Evolutionary conservation across 2,113 vertebrate genomes (phyloP), one percentile per base, ranked within the genome.

Genomic region (Phainopepla nitens): DNA sequence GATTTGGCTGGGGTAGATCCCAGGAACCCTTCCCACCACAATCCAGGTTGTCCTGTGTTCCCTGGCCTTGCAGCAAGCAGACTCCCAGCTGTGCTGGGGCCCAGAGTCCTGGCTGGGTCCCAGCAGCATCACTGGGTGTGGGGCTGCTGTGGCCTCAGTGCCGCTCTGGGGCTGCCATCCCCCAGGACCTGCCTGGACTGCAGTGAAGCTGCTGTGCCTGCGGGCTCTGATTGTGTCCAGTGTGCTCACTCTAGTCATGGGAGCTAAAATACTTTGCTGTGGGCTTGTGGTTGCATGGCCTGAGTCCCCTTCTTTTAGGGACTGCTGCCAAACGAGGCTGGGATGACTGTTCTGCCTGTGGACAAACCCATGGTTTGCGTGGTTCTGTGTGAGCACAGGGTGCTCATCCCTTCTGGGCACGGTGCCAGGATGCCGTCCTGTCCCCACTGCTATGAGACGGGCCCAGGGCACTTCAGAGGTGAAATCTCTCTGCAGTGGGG

Each of bases 361-460:
- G 27, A 8, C 33, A 50, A 11, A 44, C 5, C 50, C 10, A 1
- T 1, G n/a, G n/a, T n/a, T n/a, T n/a, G 3, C 22, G 2, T 0
- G 2, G 53, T 3, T 36, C 20, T 39, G 9, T 1, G 0, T 0
- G 24, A 62, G 42, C 42, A 5, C 27, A 36, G 77, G 11, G 8
- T 12, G 31, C 31, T 45, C 21, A 31, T 15, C 39, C 22, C 0
- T 6, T 14, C 57, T 45, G 68, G 39, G 39, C 24, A 19, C 0
- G 1, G 44, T 2, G 6, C 33, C 35, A 41, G 31, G 60, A n/a
- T 9, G 58, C 47, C 24, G 7, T 29, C 64, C 60, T 35, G 45
- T 7, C 47, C 33, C 36, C 18, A 2, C 0, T 28, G 41, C 42
- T 19, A 1, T 8, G 42, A 27, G 45, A 11, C 7, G 47, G 15